These are phyloP conservation scores for Cantharis rufa DNA, from an alignment of 2,888 invertebrate genomes.

Conservation along the genomic window DNA sequence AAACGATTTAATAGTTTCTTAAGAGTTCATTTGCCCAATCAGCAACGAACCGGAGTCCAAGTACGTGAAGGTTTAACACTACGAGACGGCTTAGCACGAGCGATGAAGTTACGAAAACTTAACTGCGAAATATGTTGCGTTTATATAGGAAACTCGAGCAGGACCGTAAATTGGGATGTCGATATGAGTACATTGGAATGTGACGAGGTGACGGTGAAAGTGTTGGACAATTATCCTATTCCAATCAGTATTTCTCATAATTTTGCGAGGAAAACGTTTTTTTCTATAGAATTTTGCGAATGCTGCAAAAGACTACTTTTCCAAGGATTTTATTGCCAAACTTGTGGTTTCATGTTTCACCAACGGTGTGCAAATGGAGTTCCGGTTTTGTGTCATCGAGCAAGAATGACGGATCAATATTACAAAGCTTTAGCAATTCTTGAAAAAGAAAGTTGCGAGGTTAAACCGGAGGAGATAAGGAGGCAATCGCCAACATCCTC, in stretches of 20 bases:
- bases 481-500: conserved; percentile 81
- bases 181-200: conserved; percentile 87
- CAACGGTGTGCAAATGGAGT: conserved; percentile 91
- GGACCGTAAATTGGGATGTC: conserved; percentile 87
- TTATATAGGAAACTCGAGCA: conserved; percentile 66
- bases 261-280: conserved; percentile 95
- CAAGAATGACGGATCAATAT: conserved; percentile 43
- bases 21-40: conserved; percentile 90
- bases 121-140: conserved; percentile 92
- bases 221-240: conserved; percentile 83
- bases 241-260: conserved; percentile 94
- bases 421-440: not conserved
- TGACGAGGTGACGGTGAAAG: conserved; percentile 87
- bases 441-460: conserved; percentile 72
- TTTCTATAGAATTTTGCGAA: conserved; percentile 95
- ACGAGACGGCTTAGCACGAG: conserved; percentile 87
- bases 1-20: conserved; percentile 73
- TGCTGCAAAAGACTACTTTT: conserved; percentile 91
- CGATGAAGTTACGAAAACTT: conserved; percentile 86
- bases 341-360: conserved; percentile 97
- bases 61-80: conserved; percentile 81
- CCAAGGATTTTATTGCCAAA: conserved; percentile 95
- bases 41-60: conserved; percentile 91
- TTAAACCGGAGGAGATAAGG: conserved; percentile 92
- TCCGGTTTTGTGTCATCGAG: conserved; percentile 86